Evolutionary conservation across 2,888 invertebrate species (phyloP).

Genomic region (Aphidoletes aphidimyza): DNA sequence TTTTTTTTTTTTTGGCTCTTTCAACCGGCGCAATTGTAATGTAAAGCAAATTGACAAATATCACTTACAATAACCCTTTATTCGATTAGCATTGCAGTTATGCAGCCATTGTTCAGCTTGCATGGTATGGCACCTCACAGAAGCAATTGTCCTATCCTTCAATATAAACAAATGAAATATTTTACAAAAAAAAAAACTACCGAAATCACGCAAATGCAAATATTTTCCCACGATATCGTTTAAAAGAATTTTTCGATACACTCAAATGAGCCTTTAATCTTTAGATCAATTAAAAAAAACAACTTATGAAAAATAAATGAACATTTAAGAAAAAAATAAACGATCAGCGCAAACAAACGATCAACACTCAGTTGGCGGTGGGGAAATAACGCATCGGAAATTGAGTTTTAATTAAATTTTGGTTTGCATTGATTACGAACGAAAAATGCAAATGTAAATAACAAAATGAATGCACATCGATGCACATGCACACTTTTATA

Average conservation of each 20-base stretch:
- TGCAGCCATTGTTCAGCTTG: too few relatives aligned
- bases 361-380: not conserved
- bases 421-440: too few relatives aligned
- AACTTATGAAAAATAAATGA: not conserved
- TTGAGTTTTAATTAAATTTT: too few relatives aligned
- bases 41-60: too few relatives aligned
- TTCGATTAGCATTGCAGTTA: too few relatives aligned
- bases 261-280: conserved; percentile 9
- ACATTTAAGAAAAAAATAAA: too few relatives aligned
- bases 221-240: not conserved
- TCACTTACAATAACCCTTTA: too few relatives aligned
- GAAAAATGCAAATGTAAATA: not conserved
- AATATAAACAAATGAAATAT: not conserved
- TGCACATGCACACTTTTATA: not conserved
- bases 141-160: not conserved
- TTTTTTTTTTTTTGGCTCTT: too few relatives aligned
- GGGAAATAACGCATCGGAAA: not conserved
- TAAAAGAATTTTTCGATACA: conserved; percentile 32
- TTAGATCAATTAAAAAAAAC: not conserved
- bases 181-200: not conserved
- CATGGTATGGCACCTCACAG: not conserved
- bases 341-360: not conserved
- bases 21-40: too few relatives aligned
- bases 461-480: not conserved
- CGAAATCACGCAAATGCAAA: conserved; percentile 3